Conservation (phyloP, 2,797 vertebrate species). For the Tokudaia tokunoshimensis region DNA sequence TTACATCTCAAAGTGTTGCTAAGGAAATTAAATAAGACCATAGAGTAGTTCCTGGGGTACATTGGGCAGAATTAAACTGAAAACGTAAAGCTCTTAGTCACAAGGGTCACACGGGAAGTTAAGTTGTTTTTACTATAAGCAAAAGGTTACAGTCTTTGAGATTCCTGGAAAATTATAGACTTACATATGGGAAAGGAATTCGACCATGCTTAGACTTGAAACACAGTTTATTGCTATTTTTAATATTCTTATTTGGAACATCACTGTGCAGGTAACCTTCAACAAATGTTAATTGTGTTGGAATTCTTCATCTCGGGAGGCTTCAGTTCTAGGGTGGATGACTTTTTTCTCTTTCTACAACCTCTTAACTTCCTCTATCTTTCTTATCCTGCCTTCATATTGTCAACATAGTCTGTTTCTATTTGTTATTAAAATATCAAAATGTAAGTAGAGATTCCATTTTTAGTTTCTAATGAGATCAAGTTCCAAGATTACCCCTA, state of each 20-base stretch:
- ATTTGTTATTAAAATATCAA: constrained; percentile 24
- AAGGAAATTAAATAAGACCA: background rate
- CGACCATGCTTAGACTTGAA: background rate
- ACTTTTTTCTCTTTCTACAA: background rate
- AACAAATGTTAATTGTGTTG: background rate
- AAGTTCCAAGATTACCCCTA: constrained; percentile 35
- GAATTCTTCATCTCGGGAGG: background rate
- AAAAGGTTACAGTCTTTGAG: background rate
- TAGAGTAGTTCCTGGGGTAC: background rate
- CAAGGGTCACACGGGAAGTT: background rate
- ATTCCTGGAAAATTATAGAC: background rate
- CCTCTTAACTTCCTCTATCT: background rate
- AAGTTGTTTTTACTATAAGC: background rate
- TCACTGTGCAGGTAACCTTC: background rate
- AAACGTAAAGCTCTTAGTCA: background rate
- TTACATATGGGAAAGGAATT: background rate
- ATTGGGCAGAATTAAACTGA: background rate
- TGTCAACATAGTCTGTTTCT: background rate
- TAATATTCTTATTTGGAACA: background rate
- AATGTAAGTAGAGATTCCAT: background rate
- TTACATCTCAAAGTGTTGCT: background rate
- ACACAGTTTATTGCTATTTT: background rate
- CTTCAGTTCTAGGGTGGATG: background rate
- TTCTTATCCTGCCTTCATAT: background rate
- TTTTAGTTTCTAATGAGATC: constrained; percentile 51